Evolutionary conservation across 2,888 invertebrate species (phyloP).

Genomic region (Esperia sulphurella): DNA sequence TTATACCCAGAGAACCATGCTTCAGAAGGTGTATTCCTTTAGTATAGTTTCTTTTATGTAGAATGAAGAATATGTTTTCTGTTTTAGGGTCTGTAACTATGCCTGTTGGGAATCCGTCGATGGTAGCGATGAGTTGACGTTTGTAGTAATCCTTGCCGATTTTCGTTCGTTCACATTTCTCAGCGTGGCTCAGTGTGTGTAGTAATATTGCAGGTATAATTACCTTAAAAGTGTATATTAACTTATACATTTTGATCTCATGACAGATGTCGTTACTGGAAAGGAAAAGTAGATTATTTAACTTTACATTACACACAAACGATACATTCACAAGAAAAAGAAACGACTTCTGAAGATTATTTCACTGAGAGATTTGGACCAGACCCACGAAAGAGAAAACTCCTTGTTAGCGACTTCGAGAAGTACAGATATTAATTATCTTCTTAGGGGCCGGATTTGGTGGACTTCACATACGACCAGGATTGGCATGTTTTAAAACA

Average conservation of each 20-base stretch:
- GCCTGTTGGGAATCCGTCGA: conserved; percentile 65
- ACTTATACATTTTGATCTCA: conserved; percentile 37
- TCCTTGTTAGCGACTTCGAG: too few species aligned
- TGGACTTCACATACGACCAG: too few species aligned
- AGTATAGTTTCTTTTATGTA: conserved; percentile 66
- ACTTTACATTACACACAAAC: too few species aligned
- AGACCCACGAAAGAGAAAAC: too few species aligned
- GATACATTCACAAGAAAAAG: too few species aligned
- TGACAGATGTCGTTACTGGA: conserved; percentile 30
- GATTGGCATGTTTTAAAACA: too few species aligned
- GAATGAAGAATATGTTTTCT: conserved; percentile 63
- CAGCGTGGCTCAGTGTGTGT: conserved; percentile 15
- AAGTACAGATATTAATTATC: too few species aligned
- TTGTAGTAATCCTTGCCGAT: conserved; percentile 63
- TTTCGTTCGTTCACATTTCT: conserved; percentile 62
- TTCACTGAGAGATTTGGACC: too few species aligned
- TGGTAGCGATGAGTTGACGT: conserved; percentile 57
- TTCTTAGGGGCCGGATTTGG: too few species aligned
- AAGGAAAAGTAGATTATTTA: not conserved
- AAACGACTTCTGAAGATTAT: too few species aligned
- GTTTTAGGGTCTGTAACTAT: conserved; percentile 59
- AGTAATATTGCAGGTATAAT: conserved; percentile 26
- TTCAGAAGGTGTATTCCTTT: conserved; percentile 63
- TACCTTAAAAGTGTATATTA: conserved; percentile 21
- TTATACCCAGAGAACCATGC: conserved; percentile 62